Evolutionary conservation across 1,140 invertebrate species (phyloP).

Genomic region (Oryzaephilus surinamensis): DNA sequence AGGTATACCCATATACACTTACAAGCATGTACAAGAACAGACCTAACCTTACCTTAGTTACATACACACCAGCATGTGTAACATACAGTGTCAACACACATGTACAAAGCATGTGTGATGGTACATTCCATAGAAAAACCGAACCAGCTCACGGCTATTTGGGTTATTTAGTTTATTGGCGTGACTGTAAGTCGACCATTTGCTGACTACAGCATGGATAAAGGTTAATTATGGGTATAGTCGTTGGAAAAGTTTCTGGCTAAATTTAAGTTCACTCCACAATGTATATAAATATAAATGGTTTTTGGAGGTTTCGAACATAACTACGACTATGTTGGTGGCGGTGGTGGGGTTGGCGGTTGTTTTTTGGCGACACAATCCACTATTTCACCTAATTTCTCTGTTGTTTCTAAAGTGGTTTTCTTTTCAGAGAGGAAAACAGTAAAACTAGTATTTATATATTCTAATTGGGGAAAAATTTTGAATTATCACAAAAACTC

Average conservation of each 20-base stretch:
- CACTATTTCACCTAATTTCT: not conserved
- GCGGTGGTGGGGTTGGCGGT: not conserved
- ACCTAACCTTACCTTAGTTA: conserved; percentile 30
- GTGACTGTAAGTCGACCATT: conserved; percentile 15
- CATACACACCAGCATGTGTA: conserved; percentile 32
- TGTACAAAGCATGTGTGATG: conserved; percentile 33
- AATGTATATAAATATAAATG: conserved; percentile 6
- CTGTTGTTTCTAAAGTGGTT: not conserved
- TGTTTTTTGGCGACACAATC: not conserved
- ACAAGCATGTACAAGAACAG: conserved; percentile 7
- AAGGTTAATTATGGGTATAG: conserved; percentile 21
- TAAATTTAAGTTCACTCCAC: conserved; percentile 12
- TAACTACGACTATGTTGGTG: not conserved
- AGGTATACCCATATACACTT: conserved; percentile 10
- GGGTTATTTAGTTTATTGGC: conserved; percentile 17
- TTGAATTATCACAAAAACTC: too few species aligned
- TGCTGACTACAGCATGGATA: conserved; percentile 15
- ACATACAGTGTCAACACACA: conserved; percentile 34
- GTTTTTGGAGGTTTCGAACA: too few species aligned
- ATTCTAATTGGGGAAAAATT: too few species aligned
- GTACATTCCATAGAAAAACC: conserved; percentile 22
- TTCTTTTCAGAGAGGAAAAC: not conserved
- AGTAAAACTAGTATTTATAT: not conserved
- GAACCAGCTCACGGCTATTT: conserved; percentile 2
- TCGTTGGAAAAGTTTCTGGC: conserved; percentile 16